Evolutionary conservation across 2,797 vertebrate species (phyloP).

Genomic region (Sebastes matsubarae): DNA sequence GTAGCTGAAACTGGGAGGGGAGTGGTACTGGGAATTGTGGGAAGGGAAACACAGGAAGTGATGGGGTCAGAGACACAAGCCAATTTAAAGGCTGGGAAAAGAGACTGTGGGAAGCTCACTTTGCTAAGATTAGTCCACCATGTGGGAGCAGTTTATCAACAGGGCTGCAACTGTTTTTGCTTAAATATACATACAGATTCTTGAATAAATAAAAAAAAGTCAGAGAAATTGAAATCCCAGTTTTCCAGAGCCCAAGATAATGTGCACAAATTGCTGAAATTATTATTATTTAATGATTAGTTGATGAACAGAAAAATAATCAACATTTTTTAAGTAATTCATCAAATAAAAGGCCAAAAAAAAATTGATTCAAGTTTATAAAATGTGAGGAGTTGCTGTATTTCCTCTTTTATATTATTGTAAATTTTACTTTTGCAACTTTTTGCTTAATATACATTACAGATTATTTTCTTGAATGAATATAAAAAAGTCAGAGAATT

Average conservation of each 20-base stretch:
- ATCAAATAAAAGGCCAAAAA: too few species aligned
- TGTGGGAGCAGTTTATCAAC: not conserved
- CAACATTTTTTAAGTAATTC: not conserved
- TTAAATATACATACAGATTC: not conserved
- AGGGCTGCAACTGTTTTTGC: not conserved
- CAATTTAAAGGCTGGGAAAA: not conserved
- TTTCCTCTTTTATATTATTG: too few species aligned
- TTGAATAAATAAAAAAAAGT: not conserved
- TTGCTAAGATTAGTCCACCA: not conserved
- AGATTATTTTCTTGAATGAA: too few species aligned
- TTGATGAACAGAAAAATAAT: not conserved
- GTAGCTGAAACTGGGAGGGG: not conserved
- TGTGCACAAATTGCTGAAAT: not conserved
- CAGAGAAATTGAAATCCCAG: not conserved
- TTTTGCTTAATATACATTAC: too few species aligned
- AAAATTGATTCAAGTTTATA: not conserved
- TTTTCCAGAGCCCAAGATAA: not conserved
- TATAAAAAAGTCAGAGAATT: too few species aligned
- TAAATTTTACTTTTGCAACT: too few species aligned
- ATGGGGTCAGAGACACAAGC: slow-evolving; percentile 31
- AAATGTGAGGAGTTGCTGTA: too few species aligned
- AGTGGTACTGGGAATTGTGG: slow-evolving; percentile 28
- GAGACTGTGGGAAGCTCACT: slow-evolving; percentile 15
- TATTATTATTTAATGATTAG: not conserved
- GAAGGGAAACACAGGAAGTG: slow-evolving; percentile 52